A percentile compares a stretch with the other conserved stretches of the same genome.
These are phyloP conservation scores for Apteryx mantelli DNA, from an alignment of 2,113 vertebrate species.

Conservation along the genomic window DNA sequence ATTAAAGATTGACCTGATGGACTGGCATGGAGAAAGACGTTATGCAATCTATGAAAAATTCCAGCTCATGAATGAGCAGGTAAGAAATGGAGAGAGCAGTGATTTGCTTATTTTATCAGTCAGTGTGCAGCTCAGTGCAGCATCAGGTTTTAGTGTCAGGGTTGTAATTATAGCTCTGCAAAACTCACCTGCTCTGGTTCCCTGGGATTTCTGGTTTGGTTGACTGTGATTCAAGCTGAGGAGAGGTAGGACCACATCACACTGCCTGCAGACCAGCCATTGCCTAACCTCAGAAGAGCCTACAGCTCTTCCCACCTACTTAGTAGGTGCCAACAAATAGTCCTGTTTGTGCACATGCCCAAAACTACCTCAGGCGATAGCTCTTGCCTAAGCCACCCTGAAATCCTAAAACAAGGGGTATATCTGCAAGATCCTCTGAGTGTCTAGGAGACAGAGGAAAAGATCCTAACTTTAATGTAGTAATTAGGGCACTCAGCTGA, in stretches of 20 bases:
- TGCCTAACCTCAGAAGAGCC: not conserved
- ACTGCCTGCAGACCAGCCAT: not conserved
- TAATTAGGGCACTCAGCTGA: not conserved
- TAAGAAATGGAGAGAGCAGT: constrained; percentile 4
- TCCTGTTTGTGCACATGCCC: not conserved
- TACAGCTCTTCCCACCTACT: not conserved
- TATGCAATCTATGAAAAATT: constrained; percentile 87
- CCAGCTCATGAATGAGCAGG: constrained; percentile 81
- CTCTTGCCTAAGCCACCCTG: not conserved
- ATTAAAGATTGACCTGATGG: constrained; percentile 88
- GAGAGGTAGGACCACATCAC: not conserved
- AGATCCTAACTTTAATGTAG: not conserved
- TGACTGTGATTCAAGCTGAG: not conserved
- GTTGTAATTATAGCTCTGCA: not conserved
- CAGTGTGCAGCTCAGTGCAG: not conserved
- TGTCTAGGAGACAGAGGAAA: not conserved
- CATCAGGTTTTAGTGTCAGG: not conserved
- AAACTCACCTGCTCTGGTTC: not conserved
- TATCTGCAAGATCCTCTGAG: not conserved
- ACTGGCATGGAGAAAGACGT: constrained; percentile 85
- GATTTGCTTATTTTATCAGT: not conserved
- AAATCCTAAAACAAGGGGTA: not conserved
- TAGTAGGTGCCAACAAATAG: not conserved
- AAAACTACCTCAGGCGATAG: not conserved
- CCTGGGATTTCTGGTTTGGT: not conserved